Conservation (phyloP, 2,797 vertebrate genomes). For the Cyclopterus lumpus region DNA sequence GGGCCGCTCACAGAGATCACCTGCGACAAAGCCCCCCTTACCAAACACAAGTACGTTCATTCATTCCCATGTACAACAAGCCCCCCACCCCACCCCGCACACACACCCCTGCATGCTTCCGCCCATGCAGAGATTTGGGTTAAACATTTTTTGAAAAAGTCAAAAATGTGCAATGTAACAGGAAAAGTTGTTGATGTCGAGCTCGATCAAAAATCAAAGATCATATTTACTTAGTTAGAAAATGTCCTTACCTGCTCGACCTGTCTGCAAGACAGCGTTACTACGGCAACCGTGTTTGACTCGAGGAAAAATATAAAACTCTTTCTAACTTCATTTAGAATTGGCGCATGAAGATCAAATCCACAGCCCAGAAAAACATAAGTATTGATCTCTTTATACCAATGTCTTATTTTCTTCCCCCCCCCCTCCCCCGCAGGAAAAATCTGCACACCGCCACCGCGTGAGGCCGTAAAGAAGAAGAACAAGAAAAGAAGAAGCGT, state of each 20-base stretch:
- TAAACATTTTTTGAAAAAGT: background rate
- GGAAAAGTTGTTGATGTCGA: background rate
- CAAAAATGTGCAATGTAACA: background rate
- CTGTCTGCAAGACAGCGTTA: background rate
- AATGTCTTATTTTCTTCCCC: background rate
- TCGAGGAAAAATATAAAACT: background rate
- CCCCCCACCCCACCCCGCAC: too few species aligned
- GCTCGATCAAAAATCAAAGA: background rate
- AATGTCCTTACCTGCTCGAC: background rate
- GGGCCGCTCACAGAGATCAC: conserved; percentile 74
- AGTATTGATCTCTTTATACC: background rate
- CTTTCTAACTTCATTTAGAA: background rate
- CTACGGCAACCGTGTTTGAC: background rate
- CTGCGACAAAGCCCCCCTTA: conserved; percentile 84
- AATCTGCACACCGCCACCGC: conserved; percentile 23
- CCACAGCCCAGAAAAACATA: background rate
- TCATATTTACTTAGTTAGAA: background rate
- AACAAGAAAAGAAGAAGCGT: background rate
- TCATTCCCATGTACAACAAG: background rate
- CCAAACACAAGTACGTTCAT: conserved; percentile 82
- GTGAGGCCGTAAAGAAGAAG: conserved; percentile 43
- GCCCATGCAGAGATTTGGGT: background rate
- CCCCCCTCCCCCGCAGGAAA: conserved; percentile 62
- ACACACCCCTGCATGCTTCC: too few species aligned
- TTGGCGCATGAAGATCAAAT: background rate